These are phyloP conservation scores for Pseudomugil tenellus DNA, from an alignment of 2,797 vertebrate genomes.

Conservation along the genomic window DNA sequence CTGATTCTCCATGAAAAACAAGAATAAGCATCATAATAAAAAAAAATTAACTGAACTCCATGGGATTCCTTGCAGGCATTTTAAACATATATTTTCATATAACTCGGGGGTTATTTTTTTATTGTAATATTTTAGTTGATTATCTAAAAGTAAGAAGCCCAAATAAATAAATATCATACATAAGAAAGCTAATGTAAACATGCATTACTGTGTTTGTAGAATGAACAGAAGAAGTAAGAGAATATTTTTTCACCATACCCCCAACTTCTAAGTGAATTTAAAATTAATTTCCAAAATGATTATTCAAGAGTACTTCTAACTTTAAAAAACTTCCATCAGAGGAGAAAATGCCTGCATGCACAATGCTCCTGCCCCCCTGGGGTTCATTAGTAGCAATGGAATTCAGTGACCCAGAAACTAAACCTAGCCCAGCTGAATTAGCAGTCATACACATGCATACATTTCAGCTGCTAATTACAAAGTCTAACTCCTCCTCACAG, in stretches of 20 bases:
- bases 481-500: constrained; percentile 68
- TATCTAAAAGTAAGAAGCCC: neutral
- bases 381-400: constrained; percentile 82
- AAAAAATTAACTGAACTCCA: no score
- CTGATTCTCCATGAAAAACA: neutral
- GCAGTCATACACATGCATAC: constrained; percentile 72
- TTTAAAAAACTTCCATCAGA: constrained; percentile 64
- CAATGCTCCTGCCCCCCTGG: constrained; percentile 68
- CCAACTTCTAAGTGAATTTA: constrained; percentile 32
- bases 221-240: neutral
- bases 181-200: neutral
- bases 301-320: constrained; percentile 56
- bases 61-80: neutral
- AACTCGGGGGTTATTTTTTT: neutral
- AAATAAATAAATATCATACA: neutral
- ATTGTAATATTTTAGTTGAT: neutral
- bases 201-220: neutral
- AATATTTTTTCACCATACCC: neutral
- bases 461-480: constrained; percentile 75
- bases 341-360: constrained; percentile 58
- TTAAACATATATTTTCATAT: neutral
- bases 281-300: constrained; percentile 48
- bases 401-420: constrained; percentile 86
- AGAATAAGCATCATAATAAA: no score
- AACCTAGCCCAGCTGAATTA: constrained; percentile 78